Evolutionary conservation across 2,797 vertebrate genomes (phyloP).

Genomic region (Sebastes cheni): DNA sequence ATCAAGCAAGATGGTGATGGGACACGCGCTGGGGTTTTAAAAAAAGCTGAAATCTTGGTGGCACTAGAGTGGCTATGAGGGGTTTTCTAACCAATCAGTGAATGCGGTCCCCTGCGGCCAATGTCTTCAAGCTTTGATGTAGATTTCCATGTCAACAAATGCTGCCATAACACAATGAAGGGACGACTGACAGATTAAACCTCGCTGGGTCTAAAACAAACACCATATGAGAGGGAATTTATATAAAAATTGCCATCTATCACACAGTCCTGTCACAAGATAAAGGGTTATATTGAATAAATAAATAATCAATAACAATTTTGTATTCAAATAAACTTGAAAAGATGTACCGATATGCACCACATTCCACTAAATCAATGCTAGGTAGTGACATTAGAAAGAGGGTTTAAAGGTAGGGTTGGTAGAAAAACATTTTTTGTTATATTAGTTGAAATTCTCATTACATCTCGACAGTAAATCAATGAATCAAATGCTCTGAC

Average conservation of each 20-base stretch:
- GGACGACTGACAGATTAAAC: background rate
- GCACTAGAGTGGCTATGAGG: background rate
- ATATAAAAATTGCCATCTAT: background rate
- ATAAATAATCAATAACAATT: background rate
- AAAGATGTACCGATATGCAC: background rate
- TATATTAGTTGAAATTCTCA: too few species aligned
- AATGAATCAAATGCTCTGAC: too few species aligned
- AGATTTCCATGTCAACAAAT: background rate
- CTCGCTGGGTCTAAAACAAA: background rate
- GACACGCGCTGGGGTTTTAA: background rate
- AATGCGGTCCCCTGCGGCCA: background rate
- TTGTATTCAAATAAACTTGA: background rate
- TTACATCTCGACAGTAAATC: too few species aligned
- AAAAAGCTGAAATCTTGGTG: background rate
- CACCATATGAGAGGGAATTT: background rate
- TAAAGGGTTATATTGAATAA: background rate
- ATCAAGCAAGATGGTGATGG: conserved; percentile 14
- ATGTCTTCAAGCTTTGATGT: background rate
- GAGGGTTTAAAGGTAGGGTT: background rate
- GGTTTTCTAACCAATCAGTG: background rate
- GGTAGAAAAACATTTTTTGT: too few species aligned
- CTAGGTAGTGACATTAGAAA: background rate
- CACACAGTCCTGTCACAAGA: background rate
- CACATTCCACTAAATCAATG: background rate
- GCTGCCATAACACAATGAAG: background rate